Percentiles rank a stretch among this genome's conserved stretches.
Conservation (phyloP, 2,888 invertebrate genomes). For the Orchesella flavescens region DNA sequence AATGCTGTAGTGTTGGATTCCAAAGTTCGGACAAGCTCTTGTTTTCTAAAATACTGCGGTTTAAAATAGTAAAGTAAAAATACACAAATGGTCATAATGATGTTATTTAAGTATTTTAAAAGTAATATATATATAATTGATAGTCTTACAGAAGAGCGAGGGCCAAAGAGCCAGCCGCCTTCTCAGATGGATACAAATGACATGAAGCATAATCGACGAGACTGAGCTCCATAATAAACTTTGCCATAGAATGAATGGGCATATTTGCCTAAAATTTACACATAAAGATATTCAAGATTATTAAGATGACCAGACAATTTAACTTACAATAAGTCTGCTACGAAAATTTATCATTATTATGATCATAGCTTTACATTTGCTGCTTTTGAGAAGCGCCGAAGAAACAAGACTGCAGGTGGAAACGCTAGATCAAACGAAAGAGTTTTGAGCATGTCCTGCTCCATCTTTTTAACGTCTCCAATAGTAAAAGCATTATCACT, state of each 20-base stretch:
- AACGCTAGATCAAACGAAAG: constrained; percentile 88
- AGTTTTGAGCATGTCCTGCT: constrained; percentile 83
- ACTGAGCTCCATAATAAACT: constrained; percentile 91
- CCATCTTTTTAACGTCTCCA: constrained; percentile 87
- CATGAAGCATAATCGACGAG: constrained; percentile 87
- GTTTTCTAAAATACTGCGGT: constrained; percentile 73
- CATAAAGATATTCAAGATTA: too few relatives aligned
- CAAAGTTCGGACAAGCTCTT: constrained; percentile 78
- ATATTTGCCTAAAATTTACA: constrained; percentile 78
- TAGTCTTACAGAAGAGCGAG: constrained; percentile 79
- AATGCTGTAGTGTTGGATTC: constrained; percentile 84
- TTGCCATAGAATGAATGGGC: constrained; percentile 85
- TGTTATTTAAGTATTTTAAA: neutral
- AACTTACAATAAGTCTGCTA: too few relatives aligned
- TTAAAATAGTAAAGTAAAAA: constrained; percentile 23
- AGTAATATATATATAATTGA: neutral
- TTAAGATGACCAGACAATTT: too few relatives aligned
- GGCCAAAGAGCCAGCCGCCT: constrained; percentile 87
- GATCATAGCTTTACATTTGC: too few relatives aligned
- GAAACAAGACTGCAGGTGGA: constrained; percentile 91
- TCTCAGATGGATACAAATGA: constrained; percentile 85
- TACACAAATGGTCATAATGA: neutral
- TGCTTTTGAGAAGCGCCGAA: constrained; percentile 84
- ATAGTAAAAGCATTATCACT: constrained; percentile 90
- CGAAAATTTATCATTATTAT: too few relatives aligned